A percentile compares a stretch with the other conserved stretches of the same genome.
Evolutionary conservation across 1,140 invertebrate genomes (phyloP).

Genomic region (Macrobrachium nipponense): DNA sequence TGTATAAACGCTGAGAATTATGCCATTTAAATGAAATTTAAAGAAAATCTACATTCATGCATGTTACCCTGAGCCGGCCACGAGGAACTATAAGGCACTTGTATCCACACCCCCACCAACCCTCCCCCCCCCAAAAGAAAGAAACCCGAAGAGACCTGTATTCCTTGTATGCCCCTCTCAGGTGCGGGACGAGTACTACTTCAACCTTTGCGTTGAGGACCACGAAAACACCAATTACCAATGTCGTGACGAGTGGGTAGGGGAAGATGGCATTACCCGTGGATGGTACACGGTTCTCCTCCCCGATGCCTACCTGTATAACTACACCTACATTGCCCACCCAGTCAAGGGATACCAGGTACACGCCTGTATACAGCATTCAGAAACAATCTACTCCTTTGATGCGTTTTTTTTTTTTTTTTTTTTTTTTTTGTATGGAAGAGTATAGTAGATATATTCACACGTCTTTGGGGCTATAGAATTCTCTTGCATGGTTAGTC

Average conservation of each 20-base stretch:
- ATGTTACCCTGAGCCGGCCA: background rate
- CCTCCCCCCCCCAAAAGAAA: background rate
- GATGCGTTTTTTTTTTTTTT: no score
- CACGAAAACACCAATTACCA: slow-evolving; percentile 57
- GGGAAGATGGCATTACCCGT: slow-evolving; percentile 50
- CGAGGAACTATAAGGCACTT: background rate
- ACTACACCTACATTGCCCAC: slow-evolving; percentile 61
- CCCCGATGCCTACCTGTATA: slow-evolving; percentile 59
- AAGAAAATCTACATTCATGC: no score
- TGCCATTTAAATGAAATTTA: no score
- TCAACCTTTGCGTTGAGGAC: slow-evolving; percentile 56
- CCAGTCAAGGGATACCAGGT: slow-evolving; percentile 61
- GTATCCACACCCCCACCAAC: background rate
- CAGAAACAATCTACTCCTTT: background rate
- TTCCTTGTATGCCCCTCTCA: slow-evolving; percentile 15
- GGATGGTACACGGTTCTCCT: slow-evolving; percentile 59
- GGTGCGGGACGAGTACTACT: slow-evolving; percentile 54
- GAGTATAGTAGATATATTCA: background rate
- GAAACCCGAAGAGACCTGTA: background rate
- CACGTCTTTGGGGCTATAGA: background rate
- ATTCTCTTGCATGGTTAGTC: no score
- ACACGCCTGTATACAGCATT: slow-evolving; percentile 11
- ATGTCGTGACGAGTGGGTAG: slow-evolving; percentile 60
- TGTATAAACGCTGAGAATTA: no score
- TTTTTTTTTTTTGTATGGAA: background rate